Evolutionary conservation across 2,888 invertebrate species (phyloP), one percentile per base, ranked within the genome.

Genomic region (Hermodice carunculata): DNA sequence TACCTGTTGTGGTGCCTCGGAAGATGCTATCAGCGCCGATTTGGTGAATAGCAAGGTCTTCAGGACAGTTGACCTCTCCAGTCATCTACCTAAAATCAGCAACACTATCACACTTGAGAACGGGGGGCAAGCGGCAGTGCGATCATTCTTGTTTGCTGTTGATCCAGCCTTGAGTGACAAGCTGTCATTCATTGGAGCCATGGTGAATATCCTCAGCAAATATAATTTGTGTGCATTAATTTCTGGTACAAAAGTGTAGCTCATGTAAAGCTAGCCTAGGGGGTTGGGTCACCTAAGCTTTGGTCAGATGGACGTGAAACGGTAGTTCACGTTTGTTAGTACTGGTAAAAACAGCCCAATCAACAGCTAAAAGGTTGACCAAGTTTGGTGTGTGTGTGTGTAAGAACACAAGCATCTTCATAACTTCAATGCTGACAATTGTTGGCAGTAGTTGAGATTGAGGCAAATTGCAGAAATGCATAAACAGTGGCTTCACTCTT

Each of bases 51-150:
- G 81, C 85, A 94, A 93, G 89, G 93, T 94, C 24, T 95, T 96
- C 70, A 89, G 95, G 82, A 91, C 91, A 54, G 90, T 98, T 76
- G 96, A 98, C 87, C 88, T 96, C 71, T 90, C 94, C 5, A 92
- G 94, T 6, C 97, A 97, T 86, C 89, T 98, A 65, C 94, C 94
- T 2, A 96, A 94, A 88, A 91, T 94, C 59, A 89, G 90, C 17
- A 89, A 91, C 34, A 92, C 92, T 87, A 89, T 97, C 79, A 92
- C 92, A 74, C 84, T 96, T 75, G 94, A 96, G 87, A 96, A 97
- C 84, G 89, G 89, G 76, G 93, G 93, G 59, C 92, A 92, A 81
- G 89, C 90, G 70, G 87, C 92, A 69, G 90, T 92, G 37, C 91
- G 89, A 69, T 90, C 88, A 74, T 92, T 95, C 81, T 86, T 93